Evolutionary conservation across 37 sponge, comb jelly and placozoan genomes (phyloP), one percentile per base, ranked within the genome.

Genomic region (Ephydatia muelleri): DNA sequence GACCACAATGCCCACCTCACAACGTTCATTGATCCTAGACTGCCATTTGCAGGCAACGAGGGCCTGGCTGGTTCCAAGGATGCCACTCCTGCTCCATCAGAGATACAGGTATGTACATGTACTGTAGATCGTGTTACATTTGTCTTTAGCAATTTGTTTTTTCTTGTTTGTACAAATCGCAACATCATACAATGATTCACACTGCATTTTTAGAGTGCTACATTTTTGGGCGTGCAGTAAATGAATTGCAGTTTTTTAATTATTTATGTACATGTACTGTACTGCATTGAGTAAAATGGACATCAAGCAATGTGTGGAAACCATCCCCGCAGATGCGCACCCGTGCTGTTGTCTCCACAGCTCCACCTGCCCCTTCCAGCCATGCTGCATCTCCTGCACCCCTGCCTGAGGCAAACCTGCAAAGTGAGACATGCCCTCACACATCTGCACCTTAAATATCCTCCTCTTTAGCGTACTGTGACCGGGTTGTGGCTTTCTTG

Each of bases 1-100:
- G 90, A 95, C 77, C 95, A 95, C 82, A 79, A 80, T 69, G 26
- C 87, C 19, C 83, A 75, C 0, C 36, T 57, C 21, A 95, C 95
- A 21, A 78, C 95, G 13, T 95, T 65, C 82, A 92, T 95, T 73
- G 95, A 95, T 67, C 95, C 95, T 6, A 87, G 95, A 25, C 82
- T 95, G 12, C 95, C 95, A 37, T 93, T 78, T 73, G 90, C 89
- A 32, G 93, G 93, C 36, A 85, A 89, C 48, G 48, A 71, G 30
- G 72, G 32, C 12, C 72, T n/a, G 32, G 72, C 0, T 27, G 14
- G 32, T 1, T 34, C 72, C 32, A 13, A 34, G 23, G 72, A 57
- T 14, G 1, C 57, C 16, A 4, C 1, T 16, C 57, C 43, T 43
- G 6, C 43, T 43, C 6, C 57, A 57, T 1, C 57, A n/a, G n/a